Evolutionary conservation across 2,113 vertebrate species (phyloP), one percentile per base, ranked within the genome.

Genomic region (Marmota flaviventris): DNA sequence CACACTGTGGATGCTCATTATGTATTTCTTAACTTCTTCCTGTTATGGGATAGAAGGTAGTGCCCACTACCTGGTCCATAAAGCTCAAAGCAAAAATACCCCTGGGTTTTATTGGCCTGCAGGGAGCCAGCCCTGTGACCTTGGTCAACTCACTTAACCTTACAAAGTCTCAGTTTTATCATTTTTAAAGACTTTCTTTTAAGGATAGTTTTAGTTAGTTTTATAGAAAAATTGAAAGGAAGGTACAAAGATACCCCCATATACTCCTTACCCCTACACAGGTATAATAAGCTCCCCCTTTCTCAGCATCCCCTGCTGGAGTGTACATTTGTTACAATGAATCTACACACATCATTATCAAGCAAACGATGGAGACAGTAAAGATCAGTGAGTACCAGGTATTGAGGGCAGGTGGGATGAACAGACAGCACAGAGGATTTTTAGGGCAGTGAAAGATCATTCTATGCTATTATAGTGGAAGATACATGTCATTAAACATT

Each of bases 211-310:
- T 61, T 91, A 51, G 8, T 48, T 48, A 72, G 72, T 51, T 72
- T 87, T 32, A 20, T 22, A 91, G 32, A 29, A 85, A 93, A 91
- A 81, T 56, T 84, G 39, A 91, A 69, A 76, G 63, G 76, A 65
- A 56, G 45, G 10, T 69, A 14, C 12, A 79, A 9, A 84, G 22
- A 27, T 70, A 8, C 6, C 32, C 32, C 53, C 1, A 25, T 61
- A 17, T 8, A 9, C 8, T 2, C 4, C 34, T 24, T 13, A 2
- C 16, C 61, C 18, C 5, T 6, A 8, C 6, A 25, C 61, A 27
- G 5, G 20, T 5, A 6, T 7, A 61, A 6, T 7, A 61, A 8
- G 42, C 34, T 76, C 32, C 67, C 8, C 48, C 9, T 10, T 39
- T 51, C 5, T 5, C 84, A 53, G 2, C 39, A n/a, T 48, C 17